Evolutionary conservation across 2,888 invertebrate genomes (phyloP), one percentile per base, ranked within the genome.

Genomic region (Chelonus formosanus): DNA sequence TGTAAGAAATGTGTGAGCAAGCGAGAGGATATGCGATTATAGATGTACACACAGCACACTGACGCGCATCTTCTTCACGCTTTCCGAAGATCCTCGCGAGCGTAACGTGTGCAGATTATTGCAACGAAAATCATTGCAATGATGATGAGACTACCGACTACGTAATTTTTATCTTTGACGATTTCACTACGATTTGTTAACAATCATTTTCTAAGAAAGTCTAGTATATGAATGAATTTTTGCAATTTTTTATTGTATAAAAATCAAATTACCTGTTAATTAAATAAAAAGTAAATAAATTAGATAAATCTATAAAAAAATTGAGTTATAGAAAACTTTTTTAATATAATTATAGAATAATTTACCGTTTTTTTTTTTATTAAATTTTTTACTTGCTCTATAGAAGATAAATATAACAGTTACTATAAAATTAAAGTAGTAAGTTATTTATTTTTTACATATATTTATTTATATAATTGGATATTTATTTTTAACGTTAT

Each of bases 81-180:
- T 82, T 82, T 82, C 82, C 78, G 80, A 78, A 80, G 80, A 80
- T 68, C 66, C 73, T 73, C 65, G 76, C 65, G 68, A 80, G 78
- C 80, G 79, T 80, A 74, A 81, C 81, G 70, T 62, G 62, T 61
- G 64, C 64, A 63, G 44, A 34, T 57, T 45, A 32, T 8, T 32
- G 34, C 52, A 64, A 65, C 59, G 59, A 61, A 53, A 66, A 61
- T 52, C 58, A 32, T 64, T 7, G 65, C 57, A 50, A 20, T n/a
- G 50, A 53, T 57, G 65, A 63, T 61, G 69, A 63, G 65, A 63
- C 43, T 55, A 50, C 64, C 6, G 62, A 64, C 65, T 67, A 65
- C 62, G 60, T 62, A 63, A 65, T 54, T 65, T 67, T 71, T 69
- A 68, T 69, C 69, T 44, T 62, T 64, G 53, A 45, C 56, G 57